Conservation (phyloP, 2,797 vertebrate species). For the Euphonia xanthogaster region DNA sequence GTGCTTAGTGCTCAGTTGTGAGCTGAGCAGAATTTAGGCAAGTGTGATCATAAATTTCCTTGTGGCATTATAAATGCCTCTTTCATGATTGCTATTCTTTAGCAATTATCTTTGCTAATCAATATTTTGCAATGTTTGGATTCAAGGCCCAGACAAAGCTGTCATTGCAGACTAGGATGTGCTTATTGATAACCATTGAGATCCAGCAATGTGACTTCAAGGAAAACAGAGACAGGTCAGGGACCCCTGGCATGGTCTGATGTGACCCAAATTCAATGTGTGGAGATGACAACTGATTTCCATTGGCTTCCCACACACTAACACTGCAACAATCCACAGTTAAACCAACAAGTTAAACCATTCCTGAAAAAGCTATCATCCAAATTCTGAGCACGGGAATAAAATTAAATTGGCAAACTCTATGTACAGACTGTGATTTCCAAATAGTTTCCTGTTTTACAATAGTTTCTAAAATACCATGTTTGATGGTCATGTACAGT, state of each 20-base stretch:
- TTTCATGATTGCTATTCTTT: background rate
- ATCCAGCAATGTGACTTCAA: background rate
- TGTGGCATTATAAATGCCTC: background rate
- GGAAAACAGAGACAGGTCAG: background rate
- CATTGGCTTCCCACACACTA: background rate
- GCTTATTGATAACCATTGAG: background rate
- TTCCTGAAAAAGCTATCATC: background rate
- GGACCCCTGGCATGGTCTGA: background rate
- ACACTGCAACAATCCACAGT: background rate
- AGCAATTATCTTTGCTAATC: background rate
- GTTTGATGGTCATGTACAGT: background rate
- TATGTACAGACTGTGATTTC: background rate
- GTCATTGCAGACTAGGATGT: background rate
- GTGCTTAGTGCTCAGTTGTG: background rate
- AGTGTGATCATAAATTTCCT: background rate
- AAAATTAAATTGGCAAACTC: background rate
- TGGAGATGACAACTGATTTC: background rate
- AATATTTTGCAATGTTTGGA: background rate
- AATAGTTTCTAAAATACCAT: background rate
- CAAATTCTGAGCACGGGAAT: background rate
- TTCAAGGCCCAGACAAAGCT: background rate
- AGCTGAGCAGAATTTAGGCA: background rate
- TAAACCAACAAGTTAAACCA: background rate
- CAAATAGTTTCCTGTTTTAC: background rate
- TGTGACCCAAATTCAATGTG: rapidly evolving